Evolutionary conservation across 2,888 invertebrate species (phyloP).

Genomic region (Gymnosoma rotundatum): DNA sequence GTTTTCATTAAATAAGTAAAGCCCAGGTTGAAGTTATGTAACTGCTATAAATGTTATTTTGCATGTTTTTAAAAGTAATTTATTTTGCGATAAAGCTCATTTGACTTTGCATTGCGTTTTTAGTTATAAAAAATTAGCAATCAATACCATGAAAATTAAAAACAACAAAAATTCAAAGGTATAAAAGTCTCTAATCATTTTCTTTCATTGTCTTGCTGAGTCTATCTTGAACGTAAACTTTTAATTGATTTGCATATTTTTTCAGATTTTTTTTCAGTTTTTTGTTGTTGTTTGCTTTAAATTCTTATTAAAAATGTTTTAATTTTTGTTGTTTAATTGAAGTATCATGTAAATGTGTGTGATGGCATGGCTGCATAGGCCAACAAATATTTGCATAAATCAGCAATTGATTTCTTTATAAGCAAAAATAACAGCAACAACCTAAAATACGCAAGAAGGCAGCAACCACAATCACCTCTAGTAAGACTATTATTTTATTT

Average conservation of each 20-base stretch:
- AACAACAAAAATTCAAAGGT: not conserved
- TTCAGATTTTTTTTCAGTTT: constrained; percentile 45
- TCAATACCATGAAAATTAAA: not conserved
- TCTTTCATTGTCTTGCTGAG: constrained; percentile 16
- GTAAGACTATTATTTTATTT: constrained; percentile 22
- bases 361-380: constrained; percentile 64
- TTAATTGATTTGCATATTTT: constrained; percentile 38
- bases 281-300: constrained; percentile 5
- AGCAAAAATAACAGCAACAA: constrained; percentile 29
- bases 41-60: too few species aligned
- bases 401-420: constrained; percentile 66
- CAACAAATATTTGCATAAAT: constrained; percentile 69
- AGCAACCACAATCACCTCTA: constrained; percentile 45
- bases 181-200: not conserved
- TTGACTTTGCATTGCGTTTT: too few species aligned
- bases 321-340: constrained; percentile 9
- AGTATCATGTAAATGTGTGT: constrained; percentile 56
- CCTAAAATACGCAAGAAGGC: not conserved
- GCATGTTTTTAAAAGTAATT: too few species aligned
- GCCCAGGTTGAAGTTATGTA: too few species aligned
- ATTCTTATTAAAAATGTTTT: constrained; percentile 23
- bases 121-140: not conserved
- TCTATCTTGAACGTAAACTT: constrained; percentile 18
- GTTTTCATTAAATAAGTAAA: not conserved
- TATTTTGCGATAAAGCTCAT: too few species aligned